Base-by-base conservation (phyloP, 2,888 invertebrate species). In the Choreutis nemorana region DNA sequence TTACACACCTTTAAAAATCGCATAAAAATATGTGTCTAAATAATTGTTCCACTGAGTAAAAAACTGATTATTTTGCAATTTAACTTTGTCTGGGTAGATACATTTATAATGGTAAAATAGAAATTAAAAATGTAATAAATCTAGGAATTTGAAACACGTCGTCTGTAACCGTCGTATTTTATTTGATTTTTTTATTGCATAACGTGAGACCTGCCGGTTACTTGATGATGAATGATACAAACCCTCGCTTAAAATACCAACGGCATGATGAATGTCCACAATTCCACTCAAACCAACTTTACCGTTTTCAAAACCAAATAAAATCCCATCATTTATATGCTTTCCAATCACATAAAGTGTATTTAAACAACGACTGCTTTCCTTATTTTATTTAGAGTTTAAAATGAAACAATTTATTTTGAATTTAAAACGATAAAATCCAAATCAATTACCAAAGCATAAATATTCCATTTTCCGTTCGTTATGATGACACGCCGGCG, bases 381-480 rank as follows among this genome's bases (percentile, higher is more conserved):
- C 13, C 8, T 25, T 25, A 8, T 4, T 25, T 25, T 25, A 8
- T 18, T 18, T 8, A 18, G 4, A 8, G 4, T 8, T 6, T 6
- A 18, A 18, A 18, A 18, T 6, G 18, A 5, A 18, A 8, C 8
- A 18, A 18, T 18, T 18, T 6, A 18, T 18, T 8, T 18, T 18
- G 18, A 18, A 18, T 48, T 53, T 47, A 51, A 54, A 48, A 42
- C 40, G 42, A 45, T 39, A 54, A 53, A 58, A 57, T 56, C 53
- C 51, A 59, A 65, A 64, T 61, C 55, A 61, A 64, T 62, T 61
- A 53, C 45, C 46, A 55, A 50, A 46, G 40, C 55, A 64, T 68
- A 62, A 67, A 66, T 66, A 68, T 68, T 68, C 66, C 60, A 65
- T 64, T 68, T 61, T 57, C 55, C 50, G 51, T 57, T 61, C 57